A percentile compares a stretch with the other conserved stretches of the same genome.
Conservation (phyloP, 2,888 invertebrate genomes). For the Watsonalla cultraria region DNA sequence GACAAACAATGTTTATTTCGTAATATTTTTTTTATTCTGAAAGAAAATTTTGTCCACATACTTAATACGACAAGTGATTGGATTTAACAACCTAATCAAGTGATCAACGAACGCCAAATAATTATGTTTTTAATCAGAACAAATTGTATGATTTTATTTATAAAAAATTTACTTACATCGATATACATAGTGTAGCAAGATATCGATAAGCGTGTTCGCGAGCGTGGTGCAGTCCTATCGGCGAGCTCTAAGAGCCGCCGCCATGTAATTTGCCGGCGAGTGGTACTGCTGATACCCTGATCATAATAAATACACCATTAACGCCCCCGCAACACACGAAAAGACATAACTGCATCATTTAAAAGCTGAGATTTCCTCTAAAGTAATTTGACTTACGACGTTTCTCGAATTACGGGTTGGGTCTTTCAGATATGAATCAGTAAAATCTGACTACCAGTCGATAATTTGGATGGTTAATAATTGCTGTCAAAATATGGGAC, state of each 20-base stretch:
- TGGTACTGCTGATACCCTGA: conserved; percentile 77
- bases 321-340: conserved; percentile 76
- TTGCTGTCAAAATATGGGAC: too few species aligned
- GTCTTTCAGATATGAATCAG: too few species aligned
- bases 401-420: conserved; percentile 4
- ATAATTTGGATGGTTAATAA: too few species aligned
- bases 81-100: too few species aligned
- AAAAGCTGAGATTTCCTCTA: conserved; percentile 17
- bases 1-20: too few species aligned
- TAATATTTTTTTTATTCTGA: too few species aligned
- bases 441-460: too few species aligned
- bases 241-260: conserved; percentile 62
- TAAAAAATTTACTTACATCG: conserved; percentile 37
- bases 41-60: too few species aligned
- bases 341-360: conserved; percentile 55
- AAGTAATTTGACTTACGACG: conserved; percentile 19
- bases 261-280: conserved; percentile 79
- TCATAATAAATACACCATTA: conserved; percentile 79
- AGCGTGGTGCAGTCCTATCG: conserved; percentile 48
- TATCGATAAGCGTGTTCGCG: conserved; percentile 59
- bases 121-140: too few species aligned
- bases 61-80: too few species aligned
- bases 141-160: too few species aligned
- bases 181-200: conserved; percentile 45
- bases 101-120: too few species aligned